A percentile compares a stretch with the other conserved stretches of the same genome.
phyloP scores from a whole-genome alignment of 2,797 vertebrate genomes.

The Microctenopoma lineatum region DNA sequence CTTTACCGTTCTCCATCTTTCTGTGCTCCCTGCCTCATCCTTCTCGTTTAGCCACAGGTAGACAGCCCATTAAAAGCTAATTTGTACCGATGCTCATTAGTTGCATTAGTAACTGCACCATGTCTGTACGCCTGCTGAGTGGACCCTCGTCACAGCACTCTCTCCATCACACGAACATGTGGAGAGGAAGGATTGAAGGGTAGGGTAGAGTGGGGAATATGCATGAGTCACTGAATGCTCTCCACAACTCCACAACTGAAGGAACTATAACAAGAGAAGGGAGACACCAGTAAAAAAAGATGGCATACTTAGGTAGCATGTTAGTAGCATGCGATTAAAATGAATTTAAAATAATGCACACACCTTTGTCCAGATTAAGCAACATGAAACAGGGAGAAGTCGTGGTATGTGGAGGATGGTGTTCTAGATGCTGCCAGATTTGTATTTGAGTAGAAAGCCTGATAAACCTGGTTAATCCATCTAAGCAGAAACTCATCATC shows the following conservation, averaged over 20 bases:
- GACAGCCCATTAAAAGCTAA: slow-evolving; percentile 80
- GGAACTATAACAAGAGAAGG: neutral
- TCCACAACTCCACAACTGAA: slow-evolving; percentile 37
- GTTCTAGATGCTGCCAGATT: slow-evolving; percentile 34
- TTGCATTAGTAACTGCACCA: slow-evolving; percentile 76
- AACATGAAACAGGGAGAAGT: neutral
- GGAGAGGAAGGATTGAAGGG: neutral
- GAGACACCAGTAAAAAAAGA: neutral
- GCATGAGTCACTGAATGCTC: slow-evolving; percentile 35
- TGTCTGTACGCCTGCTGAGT: slow-evolving; percentile 63
- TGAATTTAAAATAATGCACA: neutral
- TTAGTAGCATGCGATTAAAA: neutral
- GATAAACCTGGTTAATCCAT: slow-evolving; percentile 63
- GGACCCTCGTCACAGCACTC: slow-evolving; percentile 54
- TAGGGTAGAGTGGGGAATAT: neutral
- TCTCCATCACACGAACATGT: slow-evolving; percentile 58
- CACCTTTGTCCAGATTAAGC: neutral
- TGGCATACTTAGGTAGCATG: neutral
- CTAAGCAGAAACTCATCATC: slow-evolving; percentile 64
- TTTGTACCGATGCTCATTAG: slow-evolving; percentile 78
- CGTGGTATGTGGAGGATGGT: slow-evolving; percentile 11
- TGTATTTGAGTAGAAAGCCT: slow-evolving; percentile 40
- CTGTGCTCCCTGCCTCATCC: slow-evolving; percentile 19
- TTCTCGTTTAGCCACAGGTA: slow-evolving; percentile 65
- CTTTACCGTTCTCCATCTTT: slow-evolving; percentile 8